phyloP scores from a whole-genome alignment of 2,797 vertebrate species.

The Brachyalestes nurse region DNA sequence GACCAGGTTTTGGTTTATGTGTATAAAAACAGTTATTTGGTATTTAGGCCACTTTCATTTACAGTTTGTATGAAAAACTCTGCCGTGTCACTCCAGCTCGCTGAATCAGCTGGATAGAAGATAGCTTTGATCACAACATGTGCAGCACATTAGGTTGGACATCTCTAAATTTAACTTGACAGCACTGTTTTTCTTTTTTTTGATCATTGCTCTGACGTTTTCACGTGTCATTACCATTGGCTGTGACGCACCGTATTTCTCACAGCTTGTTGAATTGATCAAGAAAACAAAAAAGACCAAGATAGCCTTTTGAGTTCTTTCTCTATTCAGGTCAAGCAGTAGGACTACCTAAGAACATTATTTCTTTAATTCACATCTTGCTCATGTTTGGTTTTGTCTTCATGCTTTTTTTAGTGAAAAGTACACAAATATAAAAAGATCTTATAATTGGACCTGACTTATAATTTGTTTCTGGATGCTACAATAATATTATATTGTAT shows the following conservation, averaged over 20 bases:
- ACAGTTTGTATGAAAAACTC: neutral
- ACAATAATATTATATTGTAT: no score
- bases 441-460: no score
- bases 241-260: neutral
- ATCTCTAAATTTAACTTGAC: neutral
- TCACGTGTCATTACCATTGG: neutral
- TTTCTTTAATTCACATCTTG: neutral
- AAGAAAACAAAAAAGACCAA: neutral
- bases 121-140: neutral
- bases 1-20: conserved; percentile 3
- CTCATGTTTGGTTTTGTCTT: neutral
- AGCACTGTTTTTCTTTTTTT: neutral
- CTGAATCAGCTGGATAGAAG: neutral
- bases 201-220: neutral
- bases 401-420: no score
- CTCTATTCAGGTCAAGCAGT: neutral
- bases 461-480: no score
- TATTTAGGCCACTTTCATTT: neutral
- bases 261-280: neutral
- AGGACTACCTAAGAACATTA: neutral
- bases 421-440: no score
- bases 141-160: neutral
- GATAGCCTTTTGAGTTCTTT: neutral
- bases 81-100: neutral
- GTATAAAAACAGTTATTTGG: neutral